A percentile compares a stretch with the other conserved stretches of the same genome.
These are phyloP conservation scores for Epirrhoe alternata DNA, from an alignment of 2,888 invertebrate genomes.

Conservation along the genomic window DNA sequence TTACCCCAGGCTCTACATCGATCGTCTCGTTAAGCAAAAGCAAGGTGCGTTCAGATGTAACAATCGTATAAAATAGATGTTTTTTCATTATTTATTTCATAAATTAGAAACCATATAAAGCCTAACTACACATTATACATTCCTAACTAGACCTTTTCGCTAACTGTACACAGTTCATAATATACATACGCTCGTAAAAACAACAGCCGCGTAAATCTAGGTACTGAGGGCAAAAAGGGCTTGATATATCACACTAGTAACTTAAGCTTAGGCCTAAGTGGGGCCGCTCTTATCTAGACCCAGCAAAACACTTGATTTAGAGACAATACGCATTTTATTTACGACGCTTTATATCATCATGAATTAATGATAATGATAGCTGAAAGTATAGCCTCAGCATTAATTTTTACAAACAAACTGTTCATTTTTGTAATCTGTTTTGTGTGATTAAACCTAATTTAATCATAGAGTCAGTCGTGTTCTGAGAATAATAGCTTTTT, in stretches of 20 bases:
- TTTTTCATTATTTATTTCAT: not conserved
- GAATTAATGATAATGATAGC: not conserved
- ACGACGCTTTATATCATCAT: not conserved
- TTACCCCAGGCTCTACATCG: too few species aligned
- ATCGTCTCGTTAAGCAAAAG: too few species aligned
- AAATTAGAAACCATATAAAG: not conserved
- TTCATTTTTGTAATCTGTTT: not conserved
- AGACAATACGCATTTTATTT: not conserved
- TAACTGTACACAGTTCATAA: conserved; percentile 17
- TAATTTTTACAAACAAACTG: not conserved
- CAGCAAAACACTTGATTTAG: conserved; percentile 1
- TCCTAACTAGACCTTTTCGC: not conserved
- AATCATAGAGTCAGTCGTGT: too few species aligned
- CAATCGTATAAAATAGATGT: not conserved
- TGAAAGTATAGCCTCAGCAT: not conserved
- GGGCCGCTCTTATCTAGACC: conserved; percentile 2
- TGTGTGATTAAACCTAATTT: too few species aligned
- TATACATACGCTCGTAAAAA: conserved; percentile 38
- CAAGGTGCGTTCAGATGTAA: not conserved
- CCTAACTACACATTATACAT: not conserved
- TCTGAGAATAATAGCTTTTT: too few species aligned
- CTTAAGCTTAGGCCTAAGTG: conserved; percentile 27
- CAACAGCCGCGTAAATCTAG: conserved; percentile 35
- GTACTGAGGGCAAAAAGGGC: conserved; percentile 38
- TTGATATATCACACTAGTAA: conserved; percentile 38